Conservation (phyloP, 2,113 vertebrate genomes). For the Labrus mixtus region DNA sequence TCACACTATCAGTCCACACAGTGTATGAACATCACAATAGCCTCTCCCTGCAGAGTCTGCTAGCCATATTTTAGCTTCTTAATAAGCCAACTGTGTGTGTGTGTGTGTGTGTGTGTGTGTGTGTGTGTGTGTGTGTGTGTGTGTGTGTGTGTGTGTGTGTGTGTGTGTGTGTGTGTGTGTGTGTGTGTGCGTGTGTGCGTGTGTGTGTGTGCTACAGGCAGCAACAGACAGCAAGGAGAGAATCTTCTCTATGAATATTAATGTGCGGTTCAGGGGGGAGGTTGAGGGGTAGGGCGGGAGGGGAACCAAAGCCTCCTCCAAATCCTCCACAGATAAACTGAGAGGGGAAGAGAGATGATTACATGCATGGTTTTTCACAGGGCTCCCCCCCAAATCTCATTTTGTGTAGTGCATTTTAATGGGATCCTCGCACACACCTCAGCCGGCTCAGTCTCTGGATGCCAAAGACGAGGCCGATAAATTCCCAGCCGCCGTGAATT, state of each 20-base stretch:
- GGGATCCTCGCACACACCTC: conserved; percentile 70
- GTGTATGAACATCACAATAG: conserved; percentile 55
- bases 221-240: conserved; percentile 75
- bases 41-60: conserved; percentile 61
- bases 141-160: no score
- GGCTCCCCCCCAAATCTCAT: conserved; percentile 83
- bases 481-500: conserved; percentile 43
- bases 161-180: conserved; percentile 32
- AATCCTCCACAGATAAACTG: conserved; percentile 82
- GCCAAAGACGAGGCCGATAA: conserved; percentile 34
- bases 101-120: conserved; percentile 27
- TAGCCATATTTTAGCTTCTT: conserved; percentile 62
- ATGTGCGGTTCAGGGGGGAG: conserved; percentile 71
- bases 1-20: conserved; percentile 27
- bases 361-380: conserved; percentile 84
- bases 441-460: conserved; percentile 48
- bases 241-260: conserved; percentile 85
- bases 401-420: conserved; percentile 86
- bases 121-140: no score
- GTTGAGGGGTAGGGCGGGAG: conserved; percentile 57
- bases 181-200: conserved; percentile 30
- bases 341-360: conserved; percentile 83
- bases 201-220: conserved; percentile 59
- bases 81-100: conserved; percentile 53
- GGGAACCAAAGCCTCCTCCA: conserved; percentile 74